These are phyloP conservation scores for Phoxinus phoxinus DNA, from an alignment of 2,113 vertebrate genomes.

Conservation along the genomic window DNA sequence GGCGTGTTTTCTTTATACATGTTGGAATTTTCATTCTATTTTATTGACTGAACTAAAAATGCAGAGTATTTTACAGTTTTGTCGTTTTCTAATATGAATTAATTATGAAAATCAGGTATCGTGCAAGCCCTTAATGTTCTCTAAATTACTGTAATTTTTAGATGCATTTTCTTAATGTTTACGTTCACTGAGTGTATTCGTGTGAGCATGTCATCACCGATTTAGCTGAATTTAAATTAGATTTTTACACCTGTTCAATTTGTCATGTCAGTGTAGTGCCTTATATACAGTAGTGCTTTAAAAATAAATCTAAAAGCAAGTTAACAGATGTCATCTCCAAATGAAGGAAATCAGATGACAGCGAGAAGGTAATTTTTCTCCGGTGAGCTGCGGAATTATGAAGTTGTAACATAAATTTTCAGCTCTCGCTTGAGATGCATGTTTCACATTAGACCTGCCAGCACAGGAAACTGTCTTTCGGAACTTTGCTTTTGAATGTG, in stretches of 20 bases:
- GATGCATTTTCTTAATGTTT: neutral
- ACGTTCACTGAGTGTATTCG: neutral
- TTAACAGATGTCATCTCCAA: conserved; percentile 15
- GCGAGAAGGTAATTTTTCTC: neutral
- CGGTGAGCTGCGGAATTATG: neutral
- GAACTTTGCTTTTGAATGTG: conserved; percentile 60
- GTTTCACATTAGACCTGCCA: conserved; percentile 69
- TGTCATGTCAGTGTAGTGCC: neutral
- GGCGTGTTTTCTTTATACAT: neutral
- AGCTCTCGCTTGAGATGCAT: conserved; percentile 70
- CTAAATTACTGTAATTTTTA: neutral
- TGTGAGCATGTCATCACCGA: neutral
- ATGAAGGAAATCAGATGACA: neutral
- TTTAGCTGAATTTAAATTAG: neutral
- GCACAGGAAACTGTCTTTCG: conserved; percentile 50
- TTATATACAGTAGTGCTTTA: neutral
- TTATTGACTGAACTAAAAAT: neutral
- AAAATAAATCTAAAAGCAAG: conserved; percentile 21
- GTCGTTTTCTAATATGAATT: neutral
- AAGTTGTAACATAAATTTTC: conserved; percentile 60
- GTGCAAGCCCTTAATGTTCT: neutral
- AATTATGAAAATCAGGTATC: neutral
- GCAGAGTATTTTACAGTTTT: neutral
- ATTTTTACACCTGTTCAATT: conserved; percentile 23
- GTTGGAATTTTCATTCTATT: conserved; percentile 2